Conservation (phyloP, 1,140 invertebrate genomes). For the Apocrypta bakeri region DNA sequence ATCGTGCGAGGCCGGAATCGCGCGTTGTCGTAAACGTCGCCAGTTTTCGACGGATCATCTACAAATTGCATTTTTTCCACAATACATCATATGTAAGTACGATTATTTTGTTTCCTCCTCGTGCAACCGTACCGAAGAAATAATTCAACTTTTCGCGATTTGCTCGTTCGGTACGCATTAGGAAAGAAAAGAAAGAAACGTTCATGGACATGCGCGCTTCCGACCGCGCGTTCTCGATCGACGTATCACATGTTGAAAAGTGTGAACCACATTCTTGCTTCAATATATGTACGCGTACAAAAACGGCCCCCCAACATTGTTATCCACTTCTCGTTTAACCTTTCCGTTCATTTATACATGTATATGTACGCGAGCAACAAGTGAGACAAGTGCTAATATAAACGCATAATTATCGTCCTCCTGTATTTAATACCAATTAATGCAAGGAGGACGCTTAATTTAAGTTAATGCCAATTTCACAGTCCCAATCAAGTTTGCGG, state of each 20-base stretch:
- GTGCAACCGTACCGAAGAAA: background rate
- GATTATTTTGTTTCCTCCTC: background rate
- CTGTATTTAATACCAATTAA: background rate
- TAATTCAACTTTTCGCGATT: background rate
- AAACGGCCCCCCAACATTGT: constrained; percentile 6
- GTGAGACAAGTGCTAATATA: constrained; percentile 28
- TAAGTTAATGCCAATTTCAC: constrained; percentile 43
- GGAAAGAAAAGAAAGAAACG: background rate
- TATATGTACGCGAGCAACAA: constrained; percentile 43
- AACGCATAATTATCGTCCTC: background rate
- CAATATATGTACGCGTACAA: constrained; percentile 28
- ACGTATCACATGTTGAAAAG: constrained; percentile 71
- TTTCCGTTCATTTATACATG: constrained; percentile 29
- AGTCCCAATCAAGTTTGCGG: constrained; percentile 29
- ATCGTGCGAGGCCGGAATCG: constrained; percentile 39
- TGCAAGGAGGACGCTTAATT: constrained; percentile 3
- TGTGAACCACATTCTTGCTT: constrained; percentile 62
- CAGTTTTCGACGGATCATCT: background rate
- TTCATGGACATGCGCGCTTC: background rate
- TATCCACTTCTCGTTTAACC: background rate
- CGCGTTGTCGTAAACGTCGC: background rate
- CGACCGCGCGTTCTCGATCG: constrained; percentile 49
- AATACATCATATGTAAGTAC: too few relatives aligned
- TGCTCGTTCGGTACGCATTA: background rate
- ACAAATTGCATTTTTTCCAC: background rate